These are phyloP conservation scores for Corythucha ciliata DNA, from an alignment of 2,888 invertebrate genomes.

Conservation along the genomic window DNA sequence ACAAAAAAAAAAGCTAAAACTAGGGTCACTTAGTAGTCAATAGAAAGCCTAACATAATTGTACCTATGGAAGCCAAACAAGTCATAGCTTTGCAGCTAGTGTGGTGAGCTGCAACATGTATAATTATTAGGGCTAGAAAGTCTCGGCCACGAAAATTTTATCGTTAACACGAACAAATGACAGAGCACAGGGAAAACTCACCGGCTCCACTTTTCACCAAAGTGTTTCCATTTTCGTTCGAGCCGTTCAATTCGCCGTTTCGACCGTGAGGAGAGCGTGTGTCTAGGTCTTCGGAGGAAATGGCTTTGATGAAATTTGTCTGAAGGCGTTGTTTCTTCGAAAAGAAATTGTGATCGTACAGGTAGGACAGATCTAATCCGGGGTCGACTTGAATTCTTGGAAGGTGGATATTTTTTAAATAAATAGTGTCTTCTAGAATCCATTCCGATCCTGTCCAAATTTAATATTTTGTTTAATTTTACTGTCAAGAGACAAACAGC, in stretches of 20 bases:
- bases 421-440: conserved; percentile 92
- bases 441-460: conserved; percentile 51
- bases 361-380: conserved; percentile 71
- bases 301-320: conserved; percentile 64
- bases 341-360: conserved; percentile 67
- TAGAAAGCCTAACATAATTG: too few relatives aligned
- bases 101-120: too few relatives aligned
- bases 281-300: conserved; percentile 63
- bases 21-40: too few relatives aligned
- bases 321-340: conserved; percentile 75
- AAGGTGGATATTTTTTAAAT: conserved; percentile 81
- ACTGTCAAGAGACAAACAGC: not conserved
- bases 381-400: conserved; percentile 68
- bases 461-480: not conserved
- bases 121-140: too few relatives aligned
- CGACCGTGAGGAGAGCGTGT: conserved; percentile 44
- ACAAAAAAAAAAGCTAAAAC: too few relatives aligned
- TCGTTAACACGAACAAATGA: not conserved
- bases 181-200: not conserved
- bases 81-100: conserved; percentile 23
- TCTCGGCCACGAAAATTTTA: too few relatives aligned
- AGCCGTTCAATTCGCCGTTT: conserved; percentile 37
- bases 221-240: conserved; percentile 32
- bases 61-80: conserved; percentile 30
- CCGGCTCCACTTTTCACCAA: conserved; percentile 37